Base-by-base conservation (phyloP, 2,888 invertebrate genomes). In the Rosalia funebris region DNA sequence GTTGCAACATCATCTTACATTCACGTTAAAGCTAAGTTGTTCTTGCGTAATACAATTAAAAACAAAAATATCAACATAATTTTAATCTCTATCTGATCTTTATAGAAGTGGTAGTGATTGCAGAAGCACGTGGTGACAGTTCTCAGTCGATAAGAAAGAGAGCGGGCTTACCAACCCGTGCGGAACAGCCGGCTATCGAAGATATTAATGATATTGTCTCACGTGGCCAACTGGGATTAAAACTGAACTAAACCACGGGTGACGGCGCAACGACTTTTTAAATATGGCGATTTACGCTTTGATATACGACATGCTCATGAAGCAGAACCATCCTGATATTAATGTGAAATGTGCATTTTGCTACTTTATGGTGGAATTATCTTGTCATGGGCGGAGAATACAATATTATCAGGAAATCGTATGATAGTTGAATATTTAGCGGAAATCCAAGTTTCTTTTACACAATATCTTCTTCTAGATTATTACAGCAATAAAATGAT, bases 171-270 rank as follows among this genome's bases (percentile, higher is more conserved):
- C 48, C 50, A 63, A 59, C 47, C 63, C 66, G 63, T 66, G 66
- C 66, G 63, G 53, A 66, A 66, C 65, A 63, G 63, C 63, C 57
- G 52, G 57, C 66, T 55, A 56, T 60, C 58, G 44, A 39, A 25
- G 63, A 63, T 66, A 63, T 66, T 66, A 66, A 65, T 62, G 62
- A 65, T 65, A 63, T 63, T 66, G 66, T 66, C 63, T 66, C 61
- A 59, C 58, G 25, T 19, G 60, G 57, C 60, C 52, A 63, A 63
- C 63, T 39, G 45, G 63, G 61, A 61, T 63, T 66, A 61, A 61
- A 56, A 48, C 59, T 44, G 42, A 47, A 56, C 66, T 62, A 63
- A 58, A 66, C 63, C 63, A 66, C 59, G 57, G 58, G 41, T 57
- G 62, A 62, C 60, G 50, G 39, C 47, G 62, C 50, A 47, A 25